Base-by-base conservation (phyloP, 64 coral and sea anemone genomes). In the Astreopora myriophthalma region DNA sequence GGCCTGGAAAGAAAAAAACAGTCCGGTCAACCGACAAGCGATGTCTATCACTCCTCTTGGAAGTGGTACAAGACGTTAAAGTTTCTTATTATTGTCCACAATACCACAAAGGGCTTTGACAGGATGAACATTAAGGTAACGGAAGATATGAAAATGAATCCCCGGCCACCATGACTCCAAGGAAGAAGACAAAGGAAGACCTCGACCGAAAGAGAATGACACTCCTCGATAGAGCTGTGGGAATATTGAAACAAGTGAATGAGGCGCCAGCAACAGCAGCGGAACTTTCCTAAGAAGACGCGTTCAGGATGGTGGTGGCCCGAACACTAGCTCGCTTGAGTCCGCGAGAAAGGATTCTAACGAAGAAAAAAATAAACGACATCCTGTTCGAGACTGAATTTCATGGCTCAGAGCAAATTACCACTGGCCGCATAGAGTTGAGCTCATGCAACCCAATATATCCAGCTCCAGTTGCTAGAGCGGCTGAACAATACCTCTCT, bases 331-430 rank as follows among this genome's bases (percentile, higher is more conserved):
- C 29, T 70, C 46, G 24, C 79, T 62, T 63, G 30, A 83, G n/a
- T 60, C 8, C 24, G 8, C 79, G 8, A 62, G 27, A 83, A 34
- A 83, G 49, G 49, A 83, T 37, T 22, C 49, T 83, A 83, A 83
- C 79, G 6, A 62, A 62, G 10, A 37, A 83, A 34, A 62, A 58
- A 35, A 30, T 33, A 3, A 61, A 61, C 79, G 27, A 83, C 48
- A 83, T 83, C 79, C 51, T 83, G 79, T 69, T 71, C 46, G 84
- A 70, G 63, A 64, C 84, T 71, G 84, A 86, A 76, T 34, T 2
- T 70, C 79, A 83, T 61, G 84, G 63, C 84, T 86, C 84, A 40
- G 63, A 69, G 64, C 35, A 86, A 71, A 46, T 14, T 37, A 46
- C 14, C 38, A 55, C 49, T 55, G 49, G 49, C 17, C 49, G 17